Conservation (phyloP, 2,888 invertebrate genomes). For the Leptinotarsa peninsularis region DNA sequence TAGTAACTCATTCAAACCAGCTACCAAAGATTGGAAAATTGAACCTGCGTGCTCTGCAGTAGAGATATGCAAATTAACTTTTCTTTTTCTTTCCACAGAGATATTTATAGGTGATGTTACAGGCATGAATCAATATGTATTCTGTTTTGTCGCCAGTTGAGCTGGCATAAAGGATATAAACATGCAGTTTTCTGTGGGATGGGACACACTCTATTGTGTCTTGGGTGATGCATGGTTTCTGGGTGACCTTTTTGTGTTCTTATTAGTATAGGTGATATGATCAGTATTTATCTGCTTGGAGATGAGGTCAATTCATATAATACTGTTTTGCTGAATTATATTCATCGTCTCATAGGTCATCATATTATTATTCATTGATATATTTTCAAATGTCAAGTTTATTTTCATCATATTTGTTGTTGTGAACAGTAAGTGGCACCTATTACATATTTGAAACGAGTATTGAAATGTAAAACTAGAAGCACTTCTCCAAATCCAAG, state of each 20-base stretch:
- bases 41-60: slow-evolving; percentile 4
- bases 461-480: too few species aligned
- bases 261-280: slow-evolving; percentile 52
- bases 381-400: too few species aligned
- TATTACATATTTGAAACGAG: too few species aligned
- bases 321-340: background rate
- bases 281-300: slow-evolving; percentile 25
- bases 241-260: slow-evolving; percentile 53
- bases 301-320: background rate
- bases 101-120: slow-evolving; percentile 49
- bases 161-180: slow-evolving; percentile 56
- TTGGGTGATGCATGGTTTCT: slow-evolving; percentile 52
- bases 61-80: slow-evolving; percentile 36
- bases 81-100: slow-evolving; percentile 20
- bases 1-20: too few species aligned
- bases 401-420: too few species aligned
- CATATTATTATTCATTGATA: too few species aligned
- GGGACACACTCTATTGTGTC: slow-evolving; percentile 55
- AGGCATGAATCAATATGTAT: slow-evolving; percentile 58
- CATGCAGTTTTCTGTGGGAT: slow-evolving; percentile 56
- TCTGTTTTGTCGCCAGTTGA: slow-evolving; percentile 51
- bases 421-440: too few species aligned
- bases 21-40: background rate
- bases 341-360: background rate
- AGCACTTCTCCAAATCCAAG: too few species aligned